Evolutionary conservation across 2,113 vertebrate species (phyloP), one percentile per base, ranked within the genome.

Genomic region (Oostethus manadensis): DNA sequence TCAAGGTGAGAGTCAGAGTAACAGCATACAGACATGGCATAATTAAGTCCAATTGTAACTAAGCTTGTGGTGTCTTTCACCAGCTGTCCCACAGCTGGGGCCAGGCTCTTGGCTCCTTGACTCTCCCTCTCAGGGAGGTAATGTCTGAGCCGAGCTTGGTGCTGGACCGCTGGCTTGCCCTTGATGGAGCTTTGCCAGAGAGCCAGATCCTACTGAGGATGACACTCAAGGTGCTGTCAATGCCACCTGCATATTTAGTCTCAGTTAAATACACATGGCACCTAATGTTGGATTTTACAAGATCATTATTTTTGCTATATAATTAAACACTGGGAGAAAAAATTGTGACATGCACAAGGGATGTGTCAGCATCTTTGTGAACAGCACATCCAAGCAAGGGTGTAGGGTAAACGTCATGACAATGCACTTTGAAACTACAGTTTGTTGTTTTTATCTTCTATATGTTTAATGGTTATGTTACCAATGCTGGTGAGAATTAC

Each of bases 151-250:
- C 88, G 6, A 86, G 17, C 38, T 77, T 96, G 51, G 86, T 89
- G 46, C 71, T 94, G 56, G 95, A 97, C 70, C 84, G 56, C 8
- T 96, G 95, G 95, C 74, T 95, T 29, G 66, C 45, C 0, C 86
- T 96, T 79, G 84, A 72, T 43, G 90, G 83, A 50, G 90, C 86
- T 2, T 82, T 89, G 17, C 83, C 92, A 10, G 82, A 83, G 78
- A 91, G 88, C 66, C 91, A 95, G 80, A 81, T 96, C 70, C 80
- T 97, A 1, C 76, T 97, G 76, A 91, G 91, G 79, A 89, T 79
- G 8, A 88, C 89, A 33, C 85, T 97, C 11, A 91, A 93, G 90
- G 93, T 94, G 68, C 66, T 44, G 29, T 21, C 84, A 84, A 62
- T 2, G 47, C 11, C 0, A n/a, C 1, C 23, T 56, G 13, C 9